These are phyloP conservation scores for Solenopsis fugax DNA, from an alignment of 1,140 invertebrate genomes.

Conservation along the genomic window DNA sequence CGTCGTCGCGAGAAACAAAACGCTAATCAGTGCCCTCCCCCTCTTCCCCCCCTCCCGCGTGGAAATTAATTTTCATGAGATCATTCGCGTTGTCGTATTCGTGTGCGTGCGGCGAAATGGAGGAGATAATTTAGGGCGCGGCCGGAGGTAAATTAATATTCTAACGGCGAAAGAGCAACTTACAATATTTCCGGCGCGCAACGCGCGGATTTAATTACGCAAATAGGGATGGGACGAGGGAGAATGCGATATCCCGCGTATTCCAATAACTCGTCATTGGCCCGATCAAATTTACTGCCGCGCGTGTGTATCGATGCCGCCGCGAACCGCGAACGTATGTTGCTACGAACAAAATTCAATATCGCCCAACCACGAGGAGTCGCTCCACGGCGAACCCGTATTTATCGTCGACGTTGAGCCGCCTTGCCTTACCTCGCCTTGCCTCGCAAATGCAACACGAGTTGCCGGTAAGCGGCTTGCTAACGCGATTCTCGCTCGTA, in stretches of 20 bases:
- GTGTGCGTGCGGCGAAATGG: neutral
- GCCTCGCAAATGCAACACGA: conserved; percentile 42
- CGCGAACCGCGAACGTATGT: conserved; percentile 53
- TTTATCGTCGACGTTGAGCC: conserved; percentile 45
- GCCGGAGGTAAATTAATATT: conserved; percentile 16
- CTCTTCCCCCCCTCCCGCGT: no score
- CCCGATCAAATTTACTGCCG: conserved; percentile 55
- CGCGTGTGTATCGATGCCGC: conserved; percentile 51
- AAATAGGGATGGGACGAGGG: conserved; percentile 26
- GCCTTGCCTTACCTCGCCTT: conserved; percentile 28
- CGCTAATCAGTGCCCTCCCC: neutral
- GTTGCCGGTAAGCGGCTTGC: conserved; percentile 68
- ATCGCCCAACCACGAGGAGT: conserved; percentile 22
- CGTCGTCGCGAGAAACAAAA: neutral
- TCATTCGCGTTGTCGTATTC: conserved; percentile 5
- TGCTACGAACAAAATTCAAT: conserved; percentile 61
- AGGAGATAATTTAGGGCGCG: neutral
- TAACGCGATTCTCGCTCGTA: conserved; percentile 63
- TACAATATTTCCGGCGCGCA: conserved; percentile 29
- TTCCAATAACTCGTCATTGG: conserved; percentile 58
- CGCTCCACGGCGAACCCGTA: conserved; percentile 27
- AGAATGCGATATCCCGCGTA: conserved; percentile 46
- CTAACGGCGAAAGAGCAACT: conserved; percentile 6
- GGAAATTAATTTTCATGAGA: neutral
- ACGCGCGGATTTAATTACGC: conserved; percentile 48